Percentiles rank a stretch among this genome's conserved stretches.
Evolutionary conservation across 2,113 vertebrate species (phyloP).

Genomic region (Oenanthe oenanthe): DNA sequence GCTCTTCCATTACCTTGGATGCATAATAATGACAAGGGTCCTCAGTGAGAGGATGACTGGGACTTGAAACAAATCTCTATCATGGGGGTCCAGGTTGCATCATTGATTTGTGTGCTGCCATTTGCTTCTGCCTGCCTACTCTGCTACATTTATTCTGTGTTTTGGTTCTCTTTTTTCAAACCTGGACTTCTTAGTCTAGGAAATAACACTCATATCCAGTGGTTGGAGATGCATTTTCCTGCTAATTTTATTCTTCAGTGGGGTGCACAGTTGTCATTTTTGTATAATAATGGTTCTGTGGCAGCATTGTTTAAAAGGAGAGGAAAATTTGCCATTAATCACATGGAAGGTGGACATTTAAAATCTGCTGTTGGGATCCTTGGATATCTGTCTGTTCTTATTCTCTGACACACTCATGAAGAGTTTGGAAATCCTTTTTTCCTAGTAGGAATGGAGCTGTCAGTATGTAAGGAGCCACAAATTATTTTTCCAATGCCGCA

Average conservation of each 20-base stretch:
- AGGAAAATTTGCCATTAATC: not conserved
- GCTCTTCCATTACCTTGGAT: not conserved
- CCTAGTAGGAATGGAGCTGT: not conserved
- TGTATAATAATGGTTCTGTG: not conserved
- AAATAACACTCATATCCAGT: not conserved
- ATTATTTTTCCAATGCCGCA: not conserved
- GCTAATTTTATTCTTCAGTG: not conserved
- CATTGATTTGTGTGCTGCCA: accelerated
- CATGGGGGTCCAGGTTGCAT: not conserved
- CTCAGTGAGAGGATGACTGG: not conserved
- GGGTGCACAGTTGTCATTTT: not conserved
- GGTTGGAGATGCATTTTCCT: not conserved
- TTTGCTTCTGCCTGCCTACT: not conserved
- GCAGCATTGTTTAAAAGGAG: not conserved
- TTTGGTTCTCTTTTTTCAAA: not conserved
- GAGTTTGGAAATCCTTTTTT: not conserved
- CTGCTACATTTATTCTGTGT: not conserved
- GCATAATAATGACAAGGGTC: not conserved
- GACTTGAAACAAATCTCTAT: accelerated
- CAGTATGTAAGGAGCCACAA: not conserved
- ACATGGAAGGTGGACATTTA: not conserved
- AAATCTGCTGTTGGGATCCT: not conserved
- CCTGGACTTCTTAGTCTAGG: not conserved
- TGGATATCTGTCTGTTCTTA: not conserved
- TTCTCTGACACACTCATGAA: not conserved